These are phyloP conservation scores for Garra rufa DNA, from an alignment of 2,113 vertebrate species.

Conservation along the genomic window DNA sequence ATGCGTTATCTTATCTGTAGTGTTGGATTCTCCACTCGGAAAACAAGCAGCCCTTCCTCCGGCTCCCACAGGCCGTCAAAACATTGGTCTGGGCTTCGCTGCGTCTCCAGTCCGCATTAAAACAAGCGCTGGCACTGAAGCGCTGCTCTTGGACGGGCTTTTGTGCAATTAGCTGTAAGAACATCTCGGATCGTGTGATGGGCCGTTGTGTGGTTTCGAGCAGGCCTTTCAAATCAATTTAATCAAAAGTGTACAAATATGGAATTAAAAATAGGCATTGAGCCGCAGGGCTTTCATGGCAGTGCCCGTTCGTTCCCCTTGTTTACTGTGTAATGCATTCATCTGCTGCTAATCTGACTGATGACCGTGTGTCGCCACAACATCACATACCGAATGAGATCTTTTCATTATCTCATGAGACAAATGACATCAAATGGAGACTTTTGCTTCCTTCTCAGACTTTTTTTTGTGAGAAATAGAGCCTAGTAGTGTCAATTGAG, in stretches of 20 bases:
- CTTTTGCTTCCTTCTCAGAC: not conserved
- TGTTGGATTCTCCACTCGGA: conserved; percentile 53
- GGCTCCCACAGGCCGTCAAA: conserved; percentile 64
- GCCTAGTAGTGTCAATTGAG: not conserved
- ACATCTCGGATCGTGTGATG: not conserved
- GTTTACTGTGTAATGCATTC: not conserved
- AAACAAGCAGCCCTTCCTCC: conserved; percentile 64
- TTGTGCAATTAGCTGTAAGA: conserved; percentile 13
- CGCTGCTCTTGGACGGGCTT: not conserved
- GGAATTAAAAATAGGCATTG: not conserved
- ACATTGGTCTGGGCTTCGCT: conserved; percentile 60
- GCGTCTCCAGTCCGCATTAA: not conserved
- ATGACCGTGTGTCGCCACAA: not conserved
- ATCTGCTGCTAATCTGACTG: not conserved
- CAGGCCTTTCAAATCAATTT: conserved; percentile 5
- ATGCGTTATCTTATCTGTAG: conserved; percentile 60
- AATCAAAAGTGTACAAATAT: conserved; percentile 29
- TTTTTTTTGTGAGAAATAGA: not conserved
- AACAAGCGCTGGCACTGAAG: conserved; percentile 2
- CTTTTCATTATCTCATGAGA: too few species aligned
- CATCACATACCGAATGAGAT: not conserved
- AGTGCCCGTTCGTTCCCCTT: conserved; percentile 6
- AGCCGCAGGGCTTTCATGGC: not conserved
- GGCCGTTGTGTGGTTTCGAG: not conserved
- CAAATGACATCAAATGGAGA: not conserved